Conservation (phyloP, 2,888 invertebrate species). For the Pocota personata region DNA sequence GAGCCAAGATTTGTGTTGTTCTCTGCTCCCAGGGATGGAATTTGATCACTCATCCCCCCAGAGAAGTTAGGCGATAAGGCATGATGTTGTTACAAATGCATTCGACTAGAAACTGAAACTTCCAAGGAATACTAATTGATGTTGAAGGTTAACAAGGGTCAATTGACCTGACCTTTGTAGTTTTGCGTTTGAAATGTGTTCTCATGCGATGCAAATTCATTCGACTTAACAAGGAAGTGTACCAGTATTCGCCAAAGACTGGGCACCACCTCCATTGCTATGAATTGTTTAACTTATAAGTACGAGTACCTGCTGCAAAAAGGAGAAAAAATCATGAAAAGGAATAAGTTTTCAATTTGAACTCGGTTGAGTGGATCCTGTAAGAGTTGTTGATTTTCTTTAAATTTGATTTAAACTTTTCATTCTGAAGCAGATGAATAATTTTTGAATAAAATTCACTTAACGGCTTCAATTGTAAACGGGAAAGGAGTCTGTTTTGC, state of each 20-base stretch:
- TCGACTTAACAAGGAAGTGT: conserved; percentile 6
- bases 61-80: conserved; percentile 42
- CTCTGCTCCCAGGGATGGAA: conserved; percentile 23
- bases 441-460: conserved; percentile 49
- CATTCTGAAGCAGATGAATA: conserved; percentile 45
- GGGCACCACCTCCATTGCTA: background rate
- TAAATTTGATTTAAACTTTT: conserved; percentile 64
- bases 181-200: conserved; percentile 24
- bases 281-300: conserved; percentile 27
- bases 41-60: conserved; percentile 27
- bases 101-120: conserved; percentile 67
- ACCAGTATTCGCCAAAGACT: background rate
- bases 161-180: conserved; percentile 50
- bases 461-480: conserved; percentile 22
- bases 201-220: conserved; percentile 51
- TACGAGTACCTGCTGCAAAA: background rate
- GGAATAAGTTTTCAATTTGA: conserved; percentile 34
- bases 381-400: conserved; percentile 39
- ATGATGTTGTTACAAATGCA: conserved; percentile 61
- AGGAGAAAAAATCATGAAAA: background rate
- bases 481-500: background rate
- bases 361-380: conserved; percentile 51
- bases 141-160: conserved; percentile 67
- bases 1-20: conserved; percentile 34
- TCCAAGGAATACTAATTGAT: conserved; percentile 60